Percentiles rank a stretch among this genome's conserved stretches.
phyloP scores from a whole-genome alignment of 2,888 invertebrate genomes.

The Salticus scenicus region DNA sequence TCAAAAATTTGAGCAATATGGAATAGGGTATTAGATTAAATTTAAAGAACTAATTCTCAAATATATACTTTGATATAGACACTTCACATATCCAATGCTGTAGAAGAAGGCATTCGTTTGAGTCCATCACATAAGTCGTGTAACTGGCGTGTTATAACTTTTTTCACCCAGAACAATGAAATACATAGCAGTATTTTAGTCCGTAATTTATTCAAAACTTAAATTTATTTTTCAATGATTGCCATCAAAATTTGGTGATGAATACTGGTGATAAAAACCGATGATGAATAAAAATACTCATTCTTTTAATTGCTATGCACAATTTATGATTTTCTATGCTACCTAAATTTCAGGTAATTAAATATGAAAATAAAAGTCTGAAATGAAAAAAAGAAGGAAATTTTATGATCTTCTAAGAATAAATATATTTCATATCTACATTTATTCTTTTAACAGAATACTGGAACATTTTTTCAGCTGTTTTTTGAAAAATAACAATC shows the following conservation, averaged over 20 bases:
- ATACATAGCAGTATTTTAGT: neutral
- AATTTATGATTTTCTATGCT: neutral
- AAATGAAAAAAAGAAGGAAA: neutral
- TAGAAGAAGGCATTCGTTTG: neutral
- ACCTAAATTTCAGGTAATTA: neutral
- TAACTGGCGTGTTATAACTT: neutral
- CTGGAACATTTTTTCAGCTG: neutral
- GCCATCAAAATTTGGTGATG: neutral
- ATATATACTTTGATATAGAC: slow-evolving; percentile 3
- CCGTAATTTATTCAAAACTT: neutral
- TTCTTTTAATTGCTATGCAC: neutral
- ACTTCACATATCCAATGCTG: neutral
- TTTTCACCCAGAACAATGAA: neutral
- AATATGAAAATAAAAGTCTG: neutral
- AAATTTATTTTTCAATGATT: neutral
- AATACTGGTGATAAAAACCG: neutral
- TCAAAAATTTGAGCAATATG: neutral
- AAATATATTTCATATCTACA: neutral
- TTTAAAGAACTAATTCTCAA: neutral
- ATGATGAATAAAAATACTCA: neutral
- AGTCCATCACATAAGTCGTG: neutral
- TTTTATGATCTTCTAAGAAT: neutral
- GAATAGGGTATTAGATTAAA: neutral
- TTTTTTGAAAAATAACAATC: neutral
- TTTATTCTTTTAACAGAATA: neutral